phyloP scores from a whole-genome alignment of 2,888 invertebrate genomes.

The Machimus atricapillus region DNA sequence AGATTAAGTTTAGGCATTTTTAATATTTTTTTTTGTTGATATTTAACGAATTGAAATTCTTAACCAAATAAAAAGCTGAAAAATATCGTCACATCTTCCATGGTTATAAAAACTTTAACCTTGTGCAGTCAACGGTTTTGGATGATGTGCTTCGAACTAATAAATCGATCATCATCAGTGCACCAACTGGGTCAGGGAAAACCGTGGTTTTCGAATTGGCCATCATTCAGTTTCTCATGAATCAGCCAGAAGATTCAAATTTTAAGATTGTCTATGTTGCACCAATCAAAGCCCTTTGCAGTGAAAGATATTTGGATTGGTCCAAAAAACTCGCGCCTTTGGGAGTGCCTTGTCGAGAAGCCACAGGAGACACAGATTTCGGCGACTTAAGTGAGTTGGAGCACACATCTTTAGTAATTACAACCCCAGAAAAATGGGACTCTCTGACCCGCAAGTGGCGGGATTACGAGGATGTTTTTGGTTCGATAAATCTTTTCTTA shows the following conservation, averaged over 20 bases:
- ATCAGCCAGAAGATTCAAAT: conserved; percentile 62
- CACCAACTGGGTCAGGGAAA: conserved; percentile 85
- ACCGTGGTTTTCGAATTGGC: conserved; percentile 84
- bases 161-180: conserved; percentile 75
- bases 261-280: conserved; percentile 85
- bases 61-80: conserved; percentile 57
- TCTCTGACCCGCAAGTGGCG: conserved; percentile 78
- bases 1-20: too few species aligned
- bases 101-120: conserved; percentile 72
- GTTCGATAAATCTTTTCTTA: conserved; percentile 71
- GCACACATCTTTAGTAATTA: conserved; percentile 71
- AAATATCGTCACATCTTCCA: conserved; percentile 66
- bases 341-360: conserved; percentile 71
- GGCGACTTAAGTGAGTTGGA: conserved; percentile 66
- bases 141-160: conserved; percentile 74
- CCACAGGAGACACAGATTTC: conserved; percentile 79
- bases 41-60: too few species aligned
- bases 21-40: too few species aligned
- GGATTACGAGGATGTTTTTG: conserved; percentile 70
- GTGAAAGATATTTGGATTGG: conserved; percentile 78
- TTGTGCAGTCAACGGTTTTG: conserved; percentile 75
- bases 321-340: conserved; percentile 70
- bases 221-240: conserved; percentile 71
- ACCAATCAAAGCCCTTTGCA: conserved; percentile 80
- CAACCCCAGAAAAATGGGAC: conserved; percentile 89